Conservation (phyloP, 1,140 invertebrate genomes). For the Aleiodes sp. region DNA sequence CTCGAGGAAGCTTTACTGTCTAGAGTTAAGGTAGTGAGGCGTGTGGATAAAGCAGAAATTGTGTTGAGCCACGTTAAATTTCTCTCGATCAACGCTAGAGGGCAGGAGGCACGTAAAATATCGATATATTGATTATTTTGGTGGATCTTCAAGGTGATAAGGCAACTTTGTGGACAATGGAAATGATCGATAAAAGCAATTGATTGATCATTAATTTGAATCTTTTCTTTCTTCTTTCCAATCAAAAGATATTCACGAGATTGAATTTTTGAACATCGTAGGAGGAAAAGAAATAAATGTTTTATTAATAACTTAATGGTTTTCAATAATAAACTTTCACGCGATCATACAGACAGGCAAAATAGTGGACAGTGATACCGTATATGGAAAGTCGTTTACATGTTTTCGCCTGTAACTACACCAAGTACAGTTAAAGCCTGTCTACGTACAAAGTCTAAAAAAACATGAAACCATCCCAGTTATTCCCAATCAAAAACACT, state of each 20-base stretch:
- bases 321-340: constrained; percentile 17
- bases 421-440: neutral
- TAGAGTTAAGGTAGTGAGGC: neutral
- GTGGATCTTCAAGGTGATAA: neutral
- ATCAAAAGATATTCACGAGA: no score
- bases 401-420: constrained; percentile 16
- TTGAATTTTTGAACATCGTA: neutral
- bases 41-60: constrained; percentile 17
- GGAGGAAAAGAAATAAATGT: neutral
- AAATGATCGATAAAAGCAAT: no score
- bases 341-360: constrained; percentile 2
- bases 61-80: neutral
- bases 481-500: no score
- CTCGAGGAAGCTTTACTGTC: neutral
- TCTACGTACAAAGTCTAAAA: no score
- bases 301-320: neutral
- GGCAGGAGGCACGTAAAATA: neutral
- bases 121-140: constrained; percentile 1
- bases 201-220: no score
- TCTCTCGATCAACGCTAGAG: neutral
- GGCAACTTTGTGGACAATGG: neutral
- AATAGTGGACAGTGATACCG: constrained; percentile 21
- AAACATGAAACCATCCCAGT: no score
- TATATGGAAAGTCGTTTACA: constrained; percentile 35
- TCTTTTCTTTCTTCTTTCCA: no score